Conservation (phyloP, 2,113 vertebrate genomes). For the Lagenorhynchus albirostris region DNA sequence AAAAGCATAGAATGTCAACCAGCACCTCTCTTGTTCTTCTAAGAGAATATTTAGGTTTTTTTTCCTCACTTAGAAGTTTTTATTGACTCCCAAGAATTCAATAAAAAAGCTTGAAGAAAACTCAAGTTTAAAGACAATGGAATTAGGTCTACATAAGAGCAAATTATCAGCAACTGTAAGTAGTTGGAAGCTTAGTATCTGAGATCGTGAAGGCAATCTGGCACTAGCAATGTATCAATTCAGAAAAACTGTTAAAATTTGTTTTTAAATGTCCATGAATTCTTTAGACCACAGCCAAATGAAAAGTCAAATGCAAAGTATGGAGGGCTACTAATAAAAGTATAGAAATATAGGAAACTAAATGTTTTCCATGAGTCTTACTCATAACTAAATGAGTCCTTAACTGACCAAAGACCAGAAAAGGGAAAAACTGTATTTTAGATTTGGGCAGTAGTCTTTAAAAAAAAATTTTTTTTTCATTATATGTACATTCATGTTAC, state of each 20-base stretch:
- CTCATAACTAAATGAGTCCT: neutral
- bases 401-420: neutral
- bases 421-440: neutral
- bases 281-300: neutral
- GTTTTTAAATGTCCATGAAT: neutral
- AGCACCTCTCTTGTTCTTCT: neutral
- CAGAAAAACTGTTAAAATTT: neutral
- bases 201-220: neutral
- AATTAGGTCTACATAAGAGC: neutral
- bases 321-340: neutral
- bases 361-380: neutral
- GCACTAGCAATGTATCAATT: neutral
- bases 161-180: neutral
- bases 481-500: neutral
- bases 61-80: neutral
- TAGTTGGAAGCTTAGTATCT: neutral
- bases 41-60: neutral
- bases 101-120: neutral
- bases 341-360: neutral
- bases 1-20: neutral
- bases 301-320: neutral
- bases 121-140: neutral
- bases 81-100: neutral
- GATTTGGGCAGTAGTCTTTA: neutral
- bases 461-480: neutral